These are phyloP conservation scores for Blastobasis lacticolella DNA, from an alignment of 2,888 invertebrate genomes.

Conservation along the genomic window DNA sequence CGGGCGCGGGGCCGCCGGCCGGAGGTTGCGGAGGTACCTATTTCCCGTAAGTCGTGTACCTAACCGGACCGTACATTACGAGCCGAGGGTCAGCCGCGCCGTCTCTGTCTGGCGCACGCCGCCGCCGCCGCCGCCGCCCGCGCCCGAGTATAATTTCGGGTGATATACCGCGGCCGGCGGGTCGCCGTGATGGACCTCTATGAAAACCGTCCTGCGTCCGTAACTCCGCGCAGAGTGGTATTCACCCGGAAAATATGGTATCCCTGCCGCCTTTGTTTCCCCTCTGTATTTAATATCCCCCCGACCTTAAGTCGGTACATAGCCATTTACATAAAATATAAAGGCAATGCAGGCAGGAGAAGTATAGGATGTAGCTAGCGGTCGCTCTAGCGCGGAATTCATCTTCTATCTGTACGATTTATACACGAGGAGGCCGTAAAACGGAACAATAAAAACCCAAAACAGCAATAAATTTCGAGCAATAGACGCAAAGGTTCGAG, in stretches of 20 bases:
- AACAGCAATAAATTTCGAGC: constrained; percentile 75
- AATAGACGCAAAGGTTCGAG: constrained; percentile 73
- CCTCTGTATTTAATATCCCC: background rate
- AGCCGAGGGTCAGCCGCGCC: constrained; percentile 70
- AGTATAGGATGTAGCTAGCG: constrained; percentile 58
- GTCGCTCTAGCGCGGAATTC: constrained; percentile 62
- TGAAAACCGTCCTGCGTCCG: constrained; percentile 48
- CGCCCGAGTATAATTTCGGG: constrained; percentile 65
- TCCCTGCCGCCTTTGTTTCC: constrained; percentile 4
- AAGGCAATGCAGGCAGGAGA: constrained; percentile 31
- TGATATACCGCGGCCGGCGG: constrained; percentile 65
- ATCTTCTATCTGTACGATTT: constrained; percentile 73
- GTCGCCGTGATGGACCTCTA: constrained; percentile 55
- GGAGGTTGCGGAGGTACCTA: constrained; percentile 65
- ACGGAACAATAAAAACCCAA: constrained; percentile 76
- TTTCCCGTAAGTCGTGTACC: constrained; percentile 73
- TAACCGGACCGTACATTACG: constrained; percentile 76
- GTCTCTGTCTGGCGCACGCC: constrained; percentile 61
- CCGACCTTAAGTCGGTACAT: background rate
- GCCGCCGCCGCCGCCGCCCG: constrained; percentile 25
- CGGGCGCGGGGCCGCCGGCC: constrained; percentile 56
- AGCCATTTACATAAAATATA: constrained; percentile 29
- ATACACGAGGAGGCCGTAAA: constrained; percentile 72
- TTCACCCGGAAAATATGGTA: constrained; percentile 28
- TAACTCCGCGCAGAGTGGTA: constrained; percentile 29